These are phyloP conservation scores for Drosophila mayaguana DNA, from an alignment of 2,888 invertebrate genomes.

Conservation along the genomic window DNA sequence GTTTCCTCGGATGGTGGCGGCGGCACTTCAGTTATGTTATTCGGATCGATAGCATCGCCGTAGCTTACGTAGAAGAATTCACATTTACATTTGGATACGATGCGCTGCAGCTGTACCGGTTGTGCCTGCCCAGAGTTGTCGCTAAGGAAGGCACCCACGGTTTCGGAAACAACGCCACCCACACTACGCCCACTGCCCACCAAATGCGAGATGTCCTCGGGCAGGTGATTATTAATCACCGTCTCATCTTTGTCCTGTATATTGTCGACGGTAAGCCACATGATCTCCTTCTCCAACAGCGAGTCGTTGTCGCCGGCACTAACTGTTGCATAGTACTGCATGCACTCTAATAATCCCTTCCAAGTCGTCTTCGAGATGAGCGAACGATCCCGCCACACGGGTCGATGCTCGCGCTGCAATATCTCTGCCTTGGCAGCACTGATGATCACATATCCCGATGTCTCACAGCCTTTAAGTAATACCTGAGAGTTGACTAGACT, in stretches of 20 bases:
- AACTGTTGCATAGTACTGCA: constrained; percentile 99
- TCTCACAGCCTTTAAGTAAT: constrained; percentile 97
- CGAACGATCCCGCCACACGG: constrained; percentile 94
- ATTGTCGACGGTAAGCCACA: constrained; percentile 97
- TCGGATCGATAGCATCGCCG: constrained; percentile 89
- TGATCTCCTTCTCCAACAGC: constrained; percentile 93
- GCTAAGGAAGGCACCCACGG: constrained; percentile 92
- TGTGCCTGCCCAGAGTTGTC: constrained; percentile 87
- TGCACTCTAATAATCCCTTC: constrained; percentile 97
- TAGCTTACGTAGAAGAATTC: constrained; percentile 98
- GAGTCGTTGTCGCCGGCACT: constrained; percentile 91
- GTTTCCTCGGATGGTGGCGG: constrained; percentile 90
- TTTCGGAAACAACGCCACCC: constrained; percentile 97
- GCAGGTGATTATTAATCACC: constrained; percentile 91
- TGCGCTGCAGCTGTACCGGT: constrained; percentile 93
- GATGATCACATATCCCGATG: constrained; percentile 97
- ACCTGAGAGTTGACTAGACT: constrained; percentile 87
- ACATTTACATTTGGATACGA: constrained; percentile 98
- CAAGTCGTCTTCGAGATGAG: constrained; percentile 97
- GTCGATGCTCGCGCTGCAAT: constrained; percentile 93
- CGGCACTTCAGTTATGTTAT: constrained; percentile 88
- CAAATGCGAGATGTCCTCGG: constrained; percentile 94
- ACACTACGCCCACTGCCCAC: constrained; percentile 98
- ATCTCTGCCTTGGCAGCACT: constrained; percentile 98
- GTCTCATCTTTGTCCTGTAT: constrained; percentile 94